Evolutionary conservation across 2,888 invertebrate genomes (phyloP).

Genomic region (Calameuta idolon): DNA sequence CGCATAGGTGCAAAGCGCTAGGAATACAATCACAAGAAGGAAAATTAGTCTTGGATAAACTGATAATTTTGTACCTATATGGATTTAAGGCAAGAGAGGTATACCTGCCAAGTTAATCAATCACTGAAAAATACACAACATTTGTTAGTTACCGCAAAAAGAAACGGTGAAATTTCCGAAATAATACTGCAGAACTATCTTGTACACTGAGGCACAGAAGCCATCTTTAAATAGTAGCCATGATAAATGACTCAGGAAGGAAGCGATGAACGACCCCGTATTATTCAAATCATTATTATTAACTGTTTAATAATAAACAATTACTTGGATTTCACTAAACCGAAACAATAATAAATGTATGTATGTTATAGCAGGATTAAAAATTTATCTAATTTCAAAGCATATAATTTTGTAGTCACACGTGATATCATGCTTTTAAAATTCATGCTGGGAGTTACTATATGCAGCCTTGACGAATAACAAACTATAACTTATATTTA

Average conservation of each 20-base stretch:
- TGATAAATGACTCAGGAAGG: not conserved
- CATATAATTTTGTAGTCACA: not conserved
- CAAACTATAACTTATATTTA: not conserved
- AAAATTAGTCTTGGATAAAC: not conserved
- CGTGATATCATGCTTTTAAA: not conserved
- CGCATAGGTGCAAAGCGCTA: not conserved
- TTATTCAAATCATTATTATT: not conserved
- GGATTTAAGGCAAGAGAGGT: not conserved
- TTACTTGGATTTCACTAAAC: not conserved
- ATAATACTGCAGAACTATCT: not conserved
- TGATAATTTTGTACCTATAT: not conserved
- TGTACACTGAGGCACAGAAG: not conserved
- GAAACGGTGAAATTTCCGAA: not conserved
- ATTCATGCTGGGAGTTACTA: not conserved
- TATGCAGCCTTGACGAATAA: not conserved
- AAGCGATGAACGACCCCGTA: not conserved
- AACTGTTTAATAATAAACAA: not conserved
- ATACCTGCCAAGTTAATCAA: conserved; percentile 3
- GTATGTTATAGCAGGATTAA: not conserved
- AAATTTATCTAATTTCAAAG: not conserved
- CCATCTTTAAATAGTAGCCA: not conserved
- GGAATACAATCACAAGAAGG: not conserved
- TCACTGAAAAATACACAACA: conserved; percentile 5
- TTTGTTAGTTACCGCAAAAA: conserved; percentile 1
- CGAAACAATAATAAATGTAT: not conserved